Evolutionary conservation across 2,797 vertebrate genomes (phyloP), one percentile per base, ranked within the genome.

Genomic region (Cygnus olor): DNA sequence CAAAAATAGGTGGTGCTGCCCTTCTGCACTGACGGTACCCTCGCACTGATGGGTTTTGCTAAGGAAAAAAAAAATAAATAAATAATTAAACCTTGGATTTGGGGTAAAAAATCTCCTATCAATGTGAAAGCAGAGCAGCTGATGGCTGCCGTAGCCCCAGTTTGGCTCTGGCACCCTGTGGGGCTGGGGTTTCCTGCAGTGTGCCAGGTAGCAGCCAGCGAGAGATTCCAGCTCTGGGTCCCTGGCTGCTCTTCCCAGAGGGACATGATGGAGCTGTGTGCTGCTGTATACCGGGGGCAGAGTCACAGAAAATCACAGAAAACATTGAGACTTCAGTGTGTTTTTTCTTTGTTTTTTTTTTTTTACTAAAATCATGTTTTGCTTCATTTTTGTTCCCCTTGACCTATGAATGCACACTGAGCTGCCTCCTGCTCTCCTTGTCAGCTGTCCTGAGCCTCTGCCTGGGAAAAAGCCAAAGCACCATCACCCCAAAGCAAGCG

Each of bases 101-200:
- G 45, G 38, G 69, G 42, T 14, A 24, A 40, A 45, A 51, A 60
- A 64, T 32, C 36, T 38, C 38, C 21, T n/a, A 2, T 0, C 36
- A 3, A 1, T 0, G 58, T 57, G 81, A 30, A 68, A 25, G 17
- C 4, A 3, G 27, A 80, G 25, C 5, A 2, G 28, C 30, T 51
- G 68, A 9, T 44, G 76, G 63, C 8, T 19, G 61, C 57, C 1
- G 3, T 25, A 68, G 61, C 11, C 38, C 13, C 0, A 25, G 45
- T 13, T 8, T 86, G 0, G 1, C 32, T 45, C 10, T 1, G 2
- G 53, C 44, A 58, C 47, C 47, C 22, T 24, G 1, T 49, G 22
- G 47, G 47, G 7, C 47, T 13, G 7, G 47, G 47, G 47, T 49
- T 49, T 49, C 47, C 47, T 49, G 47, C 22, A 49, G 21, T 1